These are phyloP conservation scores for Erebia aethiops DNA, from an alignment of 2,888 invertebrate genomes.

Conservation along the genomic window DNA sequence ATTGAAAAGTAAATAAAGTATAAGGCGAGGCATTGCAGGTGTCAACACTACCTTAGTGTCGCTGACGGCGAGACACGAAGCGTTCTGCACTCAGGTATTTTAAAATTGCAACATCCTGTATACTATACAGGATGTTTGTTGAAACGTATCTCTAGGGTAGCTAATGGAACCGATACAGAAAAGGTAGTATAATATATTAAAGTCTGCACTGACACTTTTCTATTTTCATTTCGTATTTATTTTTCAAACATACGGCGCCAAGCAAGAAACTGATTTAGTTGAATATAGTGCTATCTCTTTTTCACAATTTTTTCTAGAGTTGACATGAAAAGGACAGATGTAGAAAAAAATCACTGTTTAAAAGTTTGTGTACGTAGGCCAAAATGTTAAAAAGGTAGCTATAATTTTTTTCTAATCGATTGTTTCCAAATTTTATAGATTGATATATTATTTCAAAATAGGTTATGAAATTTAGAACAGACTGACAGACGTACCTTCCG, in stretches of 20 bases:
- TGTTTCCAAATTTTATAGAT: too few species aligned
- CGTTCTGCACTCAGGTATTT: constrained; percentile 7
- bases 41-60: background rate
- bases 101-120: constrained; percentile 8
- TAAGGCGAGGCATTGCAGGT: background rate
- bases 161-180: background rate
- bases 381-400: too few species aligned
- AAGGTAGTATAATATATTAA: background rate
- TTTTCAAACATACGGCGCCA: background rate
- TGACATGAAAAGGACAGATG: too few species aligned
- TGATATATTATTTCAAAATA: too few species aligned
- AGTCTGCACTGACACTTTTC: background rate
- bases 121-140: background rate
- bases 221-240: background rate
- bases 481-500: too few species aligned
- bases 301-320: too few species aligned
- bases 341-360: too few species aligned
- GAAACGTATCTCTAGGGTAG: background rate
- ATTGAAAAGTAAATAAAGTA: constrained; percentile 3
- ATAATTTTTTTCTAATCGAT: too few species aligned
- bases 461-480: too few species aligned
- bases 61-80: background rate
- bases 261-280: too few species aligned
- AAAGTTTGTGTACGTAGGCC: too few species aligned
- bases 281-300: too few species aligned